Evolutionary conservation across 2,888 invertebrate genomes (phyloP), one percentile per base, ranked within the genome.

Genomic region (Eurytoma californica): DNA sequence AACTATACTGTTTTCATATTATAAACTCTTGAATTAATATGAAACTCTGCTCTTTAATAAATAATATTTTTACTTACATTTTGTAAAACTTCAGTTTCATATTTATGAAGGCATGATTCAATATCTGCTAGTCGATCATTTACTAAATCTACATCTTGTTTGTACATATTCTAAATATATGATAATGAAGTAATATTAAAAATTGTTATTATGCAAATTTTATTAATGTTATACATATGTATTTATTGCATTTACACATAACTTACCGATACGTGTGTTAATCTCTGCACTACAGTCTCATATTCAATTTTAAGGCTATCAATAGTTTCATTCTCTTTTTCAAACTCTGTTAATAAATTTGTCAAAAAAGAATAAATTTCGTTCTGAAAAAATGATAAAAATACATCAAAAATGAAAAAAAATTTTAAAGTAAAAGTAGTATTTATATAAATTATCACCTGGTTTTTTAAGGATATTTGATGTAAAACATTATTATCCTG

Each of bases 311-410:
- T 87, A 61, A 87, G 82, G 53, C 84, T 82, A 14, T 51, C 68
- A 69, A 89, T 82, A 57, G 79, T 82, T 65, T 85, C 83, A 53
- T 84, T 84, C 63, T 87, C 86, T 65, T 84, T 85, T 79, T 86
- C 86, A 83, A 85, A 83, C 47, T 85, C 83, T 47, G 82, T 75
- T 75, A 84, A 85, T 53, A 85, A 84, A 66, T 84, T 86, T 20
- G 74, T 82, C 30, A 87, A 81, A 65, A 83, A 85, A 49, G 79
- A 80, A 70, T 83, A 55, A 70, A 85, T 61, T 77, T 85, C 80
- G 72, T 83, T 82, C 86, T 86, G 63, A 60, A 84, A 85, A 20
- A n/a, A 65, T 39, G 2, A 39, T 7, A 39, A 4, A 39, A 39
- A 39, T 39, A 39, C 39, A 39, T 39, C 0, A 39, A 39, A 39